Base-by-base conservation (phyloP, 1,140 invertebrate species). In the Neoseiulus cucumeris region DNA sequence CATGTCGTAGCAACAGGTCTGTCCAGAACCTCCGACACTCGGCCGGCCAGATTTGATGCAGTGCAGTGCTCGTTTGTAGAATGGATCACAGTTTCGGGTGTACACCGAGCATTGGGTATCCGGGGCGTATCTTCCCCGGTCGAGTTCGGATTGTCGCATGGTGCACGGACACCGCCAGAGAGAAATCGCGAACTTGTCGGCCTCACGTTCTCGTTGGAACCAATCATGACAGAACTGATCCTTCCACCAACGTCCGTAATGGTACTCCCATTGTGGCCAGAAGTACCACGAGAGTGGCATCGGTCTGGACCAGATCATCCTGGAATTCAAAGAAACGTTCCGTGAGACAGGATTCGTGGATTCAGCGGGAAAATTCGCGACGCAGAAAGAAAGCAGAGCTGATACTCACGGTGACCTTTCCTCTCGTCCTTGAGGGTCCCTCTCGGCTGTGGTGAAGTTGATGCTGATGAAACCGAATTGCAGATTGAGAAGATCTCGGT, bases 1-100 rank as follows among this genome's bases (percentile, higher is more conserved):
- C 72, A 86, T 87, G 73, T 94, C 89, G 72, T 97, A 98, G 71
- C 93, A 98, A 71, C 93, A 97, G 72, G 95, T 91, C 73, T 97
- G 93, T 65, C 92, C 92, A 1, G 90, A 86, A 51, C 91, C 92
- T 71, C 90, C 87, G 51, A 83, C 74, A 68, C 88, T 89, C 70
- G 93, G 90, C 44, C 86, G 82, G 55, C 89, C 89, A 66, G 88
- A 91, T 72, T 85, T 84, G 7, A 97, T 89, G 74, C 93, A 98
- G 75, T 96, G 92, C 14, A 87, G 78, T 28, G 91, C 87, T 25
- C 85, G 87, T 70, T 84, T 82, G 73, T 97, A 89, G 74, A 83
- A 82, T 73, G 93, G 96, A 51, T 85, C 85, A 4, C 87, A 87
- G 76, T 93, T 91, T 2, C 87, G 84, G 73, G 92, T 88, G 6